Percentiles rank a stretch among this genome's conserved stretches.
Conservation (phyloP, 2,797 vertebrate genomes). For the Selene dorsalis region DNA sequence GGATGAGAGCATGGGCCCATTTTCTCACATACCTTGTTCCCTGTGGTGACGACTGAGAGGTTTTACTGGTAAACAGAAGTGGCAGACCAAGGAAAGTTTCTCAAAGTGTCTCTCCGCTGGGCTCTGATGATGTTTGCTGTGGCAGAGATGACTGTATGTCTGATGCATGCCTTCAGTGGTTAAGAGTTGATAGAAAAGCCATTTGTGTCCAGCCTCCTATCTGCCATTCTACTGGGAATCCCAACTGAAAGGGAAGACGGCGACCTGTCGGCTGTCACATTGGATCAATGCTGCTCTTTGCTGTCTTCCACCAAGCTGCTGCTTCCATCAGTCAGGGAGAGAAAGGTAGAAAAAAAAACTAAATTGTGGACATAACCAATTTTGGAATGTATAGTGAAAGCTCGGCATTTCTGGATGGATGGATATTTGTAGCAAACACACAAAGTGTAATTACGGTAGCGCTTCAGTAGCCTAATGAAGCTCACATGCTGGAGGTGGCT, state of each 20-base stretch:
- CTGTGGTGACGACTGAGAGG: conserved; percentile 37
- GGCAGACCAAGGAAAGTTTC: conserved; percentile 59
- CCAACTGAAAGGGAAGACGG: conserved; percentile 54
- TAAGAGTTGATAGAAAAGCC: conserved; percentile 68
- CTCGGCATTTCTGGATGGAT: conserved; percentile 34
- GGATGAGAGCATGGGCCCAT: conserved; percentile 21
- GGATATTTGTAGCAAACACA: conserved; percentile 27
- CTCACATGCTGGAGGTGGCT: conserved; percentile 34
- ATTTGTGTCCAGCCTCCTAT: conserved; percentile 43
- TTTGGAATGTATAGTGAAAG: conserved; percentile 18
- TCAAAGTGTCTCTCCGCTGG: conserved; percentile 28
- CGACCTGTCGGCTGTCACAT: conserved; percentile 58
- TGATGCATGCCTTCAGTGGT: conserved; percentile 45
- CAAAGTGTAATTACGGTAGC: conserved; percentile 44
- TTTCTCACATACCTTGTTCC: conserved; percentile 24
- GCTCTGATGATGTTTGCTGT: conserved; percentile 49
- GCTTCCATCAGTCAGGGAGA: conserved; percentile 9
- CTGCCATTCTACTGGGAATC: conserved; percentile 42
- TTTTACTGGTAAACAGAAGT: conserved; percentile 63
- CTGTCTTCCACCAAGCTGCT: conserved; percentile 1
- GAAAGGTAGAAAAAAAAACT: background rate
- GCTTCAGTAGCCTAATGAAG: conserved; percentile 52
- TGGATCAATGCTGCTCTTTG: conserved; percentile 50
- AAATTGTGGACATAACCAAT: conserved; percentile 1
- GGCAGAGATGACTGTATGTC: conserved; percentile 49